Evolutionary conservation across 2,797 vertebrate species (phyloP), one percentile per base, ranked within the genome.

Genomic region (Phoebastria nigripes): DNA sequence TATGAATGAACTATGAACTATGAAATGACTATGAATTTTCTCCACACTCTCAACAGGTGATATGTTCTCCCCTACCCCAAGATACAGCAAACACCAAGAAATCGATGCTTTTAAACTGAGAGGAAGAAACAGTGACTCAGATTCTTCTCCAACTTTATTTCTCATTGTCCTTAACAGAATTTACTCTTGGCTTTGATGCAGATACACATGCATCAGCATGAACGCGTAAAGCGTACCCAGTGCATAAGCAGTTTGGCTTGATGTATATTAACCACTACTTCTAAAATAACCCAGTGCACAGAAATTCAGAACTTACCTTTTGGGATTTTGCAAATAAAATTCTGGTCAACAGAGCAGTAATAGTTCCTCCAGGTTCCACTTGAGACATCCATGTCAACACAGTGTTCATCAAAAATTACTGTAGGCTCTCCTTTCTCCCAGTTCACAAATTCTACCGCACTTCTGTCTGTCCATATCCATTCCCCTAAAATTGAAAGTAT

Each of bases 401-500:
- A 99, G 0, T 98, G 91, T 42, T 97, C 95, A 3, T 85, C 66
- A 73, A 95, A 97, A 10, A 71, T 56, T 15, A 58, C 52, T 28
- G 96, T 97, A 14, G 98, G 98, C 47, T 98, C 98, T 31, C 96
- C 98, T 7, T 90, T 12, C 54, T 98, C 98, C 99, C 99, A 99
- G 95, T 99, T 99, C 83, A 98, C 98, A 94, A 98, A 99, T 86
- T 99, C 99, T 62, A 99, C 58, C 1, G 96, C 97, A 3, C 82
- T 98, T 87, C 98, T 98, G 96, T 99, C 99, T 26, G 98, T 90
- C 99, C 99, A 99, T 94, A 98, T 96, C 99, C 99, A 99, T 46
- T 98, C 97, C 52, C 97, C 99, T 99, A 93, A 83, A 97, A 87
- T 85, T 22, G 87, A 94, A 90, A 65, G 1, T 55, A 51, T 71